phyloP scores from a whole-genome alignment of 2,888 invertebrate species.

The Anthophora plumipes region DNA sequence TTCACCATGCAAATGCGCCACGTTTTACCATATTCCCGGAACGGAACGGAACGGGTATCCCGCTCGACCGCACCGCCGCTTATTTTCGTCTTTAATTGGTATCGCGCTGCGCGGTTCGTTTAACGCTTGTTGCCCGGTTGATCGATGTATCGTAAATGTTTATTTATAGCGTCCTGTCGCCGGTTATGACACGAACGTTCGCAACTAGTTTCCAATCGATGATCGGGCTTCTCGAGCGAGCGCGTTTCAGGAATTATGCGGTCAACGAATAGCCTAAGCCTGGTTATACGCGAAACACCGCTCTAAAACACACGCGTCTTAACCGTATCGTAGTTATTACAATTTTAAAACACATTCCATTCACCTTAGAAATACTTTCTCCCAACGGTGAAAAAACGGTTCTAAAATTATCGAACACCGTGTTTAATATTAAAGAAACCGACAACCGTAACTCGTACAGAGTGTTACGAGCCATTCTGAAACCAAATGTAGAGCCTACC shows the following conservation, averaged over 20 bases:
- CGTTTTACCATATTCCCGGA: conserved; percentile 19
- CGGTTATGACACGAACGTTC: conserved; percentile 56
- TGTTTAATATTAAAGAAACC: no score
- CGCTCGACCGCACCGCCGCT: conserved; percentile 21
- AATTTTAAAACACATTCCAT: background rate
- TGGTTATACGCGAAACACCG: background rate
- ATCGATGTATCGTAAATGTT: conserved; percentile 61
- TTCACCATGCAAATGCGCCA: conserved; percentile 36
- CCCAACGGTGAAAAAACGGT: no score
- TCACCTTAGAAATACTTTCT: background rate
- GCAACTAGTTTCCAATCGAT: conserved; percentile 53
- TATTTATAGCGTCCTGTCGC: conserved; percentile 58
- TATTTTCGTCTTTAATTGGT: conserved; percentile 60
- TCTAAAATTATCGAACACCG: no score
- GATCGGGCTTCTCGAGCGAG: conserved; percentile 30
- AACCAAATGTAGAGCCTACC: background rate
- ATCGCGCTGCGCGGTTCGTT: conserved; percentile 60
- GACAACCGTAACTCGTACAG: no score
- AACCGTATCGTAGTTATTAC: background rate
- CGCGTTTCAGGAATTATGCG: conserved; percentile 18
- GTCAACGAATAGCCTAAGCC: no score
- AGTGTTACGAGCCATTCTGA: background rate
- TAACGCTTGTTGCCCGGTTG: conserved; percentile 56
- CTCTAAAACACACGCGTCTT: background rate
- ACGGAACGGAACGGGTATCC: conserved; percentile 8